phyloP scores from a whole-genome alignment of 1,140 invertebrate genomes.

The Drosophila teissieri region DNA sequence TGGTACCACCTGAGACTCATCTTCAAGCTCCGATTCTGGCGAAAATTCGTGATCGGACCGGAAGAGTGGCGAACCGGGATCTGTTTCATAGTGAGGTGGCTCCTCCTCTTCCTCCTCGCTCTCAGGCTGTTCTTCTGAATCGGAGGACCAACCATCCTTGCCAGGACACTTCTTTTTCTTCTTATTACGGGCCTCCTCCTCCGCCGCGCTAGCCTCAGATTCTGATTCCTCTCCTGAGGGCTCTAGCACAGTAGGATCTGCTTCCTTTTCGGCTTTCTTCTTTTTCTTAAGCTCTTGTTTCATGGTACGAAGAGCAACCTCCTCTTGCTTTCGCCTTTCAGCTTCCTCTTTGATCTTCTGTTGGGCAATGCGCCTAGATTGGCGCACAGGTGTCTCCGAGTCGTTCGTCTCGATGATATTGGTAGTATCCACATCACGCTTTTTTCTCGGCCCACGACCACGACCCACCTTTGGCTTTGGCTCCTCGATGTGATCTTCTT shows the following conservation, averaged over 20 bases:
- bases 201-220: constrained; percentile 85
- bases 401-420: constrained; percentile 75
- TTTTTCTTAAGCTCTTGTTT: constrained; percentile 88
- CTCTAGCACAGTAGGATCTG: constrained; percentile 79
- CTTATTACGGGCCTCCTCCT: constrained; percentile 84
- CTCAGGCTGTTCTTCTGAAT: constrained; percentile 87
- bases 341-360: constrained; percentile 93
- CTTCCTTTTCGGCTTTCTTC: constrained; percentile 85
- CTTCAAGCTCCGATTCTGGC: constrained; percentile 89
- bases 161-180: constrained; percentile 87
- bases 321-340: constrained; percentile 89
- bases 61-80: constrained; percentile 87
- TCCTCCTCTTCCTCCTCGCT: constrained; percentile 87
- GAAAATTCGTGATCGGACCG: constrained; percentile 97
- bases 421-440: constrained; percentile 86
- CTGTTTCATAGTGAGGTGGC: constrained; percentile 86
- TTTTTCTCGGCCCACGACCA: constrained; percentile 82
- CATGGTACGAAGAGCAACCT: constrained; percentile 87
- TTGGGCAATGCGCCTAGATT: constrained; percentile 92
- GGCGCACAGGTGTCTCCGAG: constrained; percentile 87
- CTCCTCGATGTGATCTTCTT: constrained; percentile 12
- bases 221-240: constrained; percentile 84
- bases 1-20: constrained; percentile 87
- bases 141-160: constrained; percentile 89
- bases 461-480: constrained; percentile 48